Conservation (phyloP, 2,113 vertebrate genomes). For the Thymallus thymallus region DNA sequence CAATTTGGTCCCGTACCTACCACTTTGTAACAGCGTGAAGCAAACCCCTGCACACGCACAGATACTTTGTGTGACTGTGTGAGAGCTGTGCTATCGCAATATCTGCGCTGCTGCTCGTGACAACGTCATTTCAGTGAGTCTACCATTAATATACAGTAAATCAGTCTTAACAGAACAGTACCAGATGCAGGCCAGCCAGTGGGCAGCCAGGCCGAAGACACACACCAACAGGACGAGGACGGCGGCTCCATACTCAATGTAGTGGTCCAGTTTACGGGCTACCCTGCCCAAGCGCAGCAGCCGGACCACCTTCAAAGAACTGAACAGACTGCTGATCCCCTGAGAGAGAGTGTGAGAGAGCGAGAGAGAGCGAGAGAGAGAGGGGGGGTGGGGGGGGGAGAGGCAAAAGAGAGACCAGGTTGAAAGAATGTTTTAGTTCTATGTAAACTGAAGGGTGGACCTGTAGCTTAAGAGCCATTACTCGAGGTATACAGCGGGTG, state of each 20-base stretch:
- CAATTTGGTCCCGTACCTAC: no score
- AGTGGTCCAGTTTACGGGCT: constrained; percentile 96
- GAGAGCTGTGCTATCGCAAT: no score
- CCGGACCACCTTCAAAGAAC: constrained; percentile 93
- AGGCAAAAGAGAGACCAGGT: not conserved
- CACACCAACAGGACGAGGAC: constrained; percentile 96
- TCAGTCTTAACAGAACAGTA: constrained; percentile 25
- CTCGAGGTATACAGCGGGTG: no score
- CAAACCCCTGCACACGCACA: no score
- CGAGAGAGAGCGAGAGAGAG: no score
- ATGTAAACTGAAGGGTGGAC: not conserved
- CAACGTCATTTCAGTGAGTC: no score
- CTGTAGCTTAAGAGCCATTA: not conserved
- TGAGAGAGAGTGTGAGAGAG: constrained; percentile 47
- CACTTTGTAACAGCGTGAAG: no score
- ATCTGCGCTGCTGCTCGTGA: no score
- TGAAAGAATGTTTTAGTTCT: not conserved
- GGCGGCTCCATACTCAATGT: constrained; percentile 94
- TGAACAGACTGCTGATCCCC: constrained; percentile 99
- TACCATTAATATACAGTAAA: no score
- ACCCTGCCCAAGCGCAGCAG: constrained; percentile 93
- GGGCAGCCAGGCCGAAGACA: constrained; percentile 94
- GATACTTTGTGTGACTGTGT: no score
- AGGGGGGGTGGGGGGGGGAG: no score
- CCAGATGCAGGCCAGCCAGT: constrained; percentile 99